These are phyloP conservation scores for Drosophila fuyamai DNA, from an alignment of 1,140 invertebrate species.

Conservation along the genomic window DNA sequence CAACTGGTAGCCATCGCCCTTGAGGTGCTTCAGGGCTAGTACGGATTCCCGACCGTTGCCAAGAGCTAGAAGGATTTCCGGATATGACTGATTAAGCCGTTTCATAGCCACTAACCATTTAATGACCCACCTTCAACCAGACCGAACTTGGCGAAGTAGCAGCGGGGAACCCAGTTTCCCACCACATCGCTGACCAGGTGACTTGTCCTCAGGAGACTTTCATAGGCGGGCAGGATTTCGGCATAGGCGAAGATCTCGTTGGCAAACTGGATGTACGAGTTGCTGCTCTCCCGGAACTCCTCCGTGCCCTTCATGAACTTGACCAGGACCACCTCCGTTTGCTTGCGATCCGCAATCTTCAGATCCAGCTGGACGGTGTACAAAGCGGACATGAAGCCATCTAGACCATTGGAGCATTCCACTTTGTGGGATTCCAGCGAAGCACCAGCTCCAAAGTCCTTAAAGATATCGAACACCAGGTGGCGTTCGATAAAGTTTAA, in stretches of 20 bases:
- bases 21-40: constrained; percentile 74
- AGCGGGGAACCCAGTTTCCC: constrained; percentile 58
- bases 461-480: constrained; percentile 6
- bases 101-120: too few relatives aligned
- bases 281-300: constrained; percentile 64
- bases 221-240: constrained; percentile 70
- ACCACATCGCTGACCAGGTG: constrained; percentile 44
- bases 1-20: constrained; percentile 58
- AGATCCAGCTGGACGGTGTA: constrained; percentile 60
- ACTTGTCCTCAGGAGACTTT: constrained; percentile 60
- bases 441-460: background rate
- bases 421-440: constrained; percentile 5
- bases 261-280: constrained; percentile 74
- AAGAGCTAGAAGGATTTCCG: constrained; percentile 28
- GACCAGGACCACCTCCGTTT: constrained; percentile 56
- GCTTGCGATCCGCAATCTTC: constrained; percentile 24
- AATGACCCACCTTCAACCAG: constrained; percentile 49
- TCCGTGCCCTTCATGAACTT: constrained; percentile 80
- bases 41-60: constrained; percentile 55
- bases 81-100: too few relatives aligned
- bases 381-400: constrained; percentile 8
- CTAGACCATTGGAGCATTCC: constrained; percentile 1
- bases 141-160: constrained; percentile 65
- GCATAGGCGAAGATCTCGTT: constrained; percentile 75
- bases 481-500: constrained; percentile 1